Conservation (phyloP, 2,888 invertebrate genomes). For the Cryptocephalus primarius region DNA sequence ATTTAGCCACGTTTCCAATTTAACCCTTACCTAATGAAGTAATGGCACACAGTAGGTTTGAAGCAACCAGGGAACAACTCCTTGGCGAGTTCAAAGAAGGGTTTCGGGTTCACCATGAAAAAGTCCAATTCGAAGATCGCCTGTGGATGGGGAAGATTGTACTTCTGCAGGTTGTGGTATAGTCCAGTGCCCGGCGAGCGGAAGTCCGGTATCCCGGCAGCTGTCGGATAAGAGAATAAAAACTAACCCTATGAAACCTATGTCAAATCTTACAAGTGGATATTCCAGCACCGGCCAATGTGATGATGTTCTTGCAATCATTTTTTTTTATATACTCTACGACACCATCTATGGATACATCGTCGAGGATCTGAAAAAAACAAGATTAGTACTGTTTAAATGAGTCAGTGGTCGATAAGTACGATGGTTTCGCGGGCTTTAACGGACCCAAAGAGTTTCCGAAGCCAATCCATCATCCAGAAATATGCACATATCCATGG, state of each 20-base stretch:
- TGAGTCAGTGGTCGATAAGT: too few species aligned
- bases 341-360: constrained; percentile 64
- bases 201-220: constrained; percentile 95
- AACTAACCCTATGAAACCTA: neutral
- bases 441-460: too few species aligned
- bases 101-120: constrained; percentile 79
- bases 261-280: constrained; percentile 69
- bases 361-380: constrained; percentile 23
- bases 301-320: constrained; percentile 76
- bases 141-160: constrained; percentile 82
- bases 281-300: constrained; percentile 93
- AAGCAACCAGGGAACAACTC: constrained; percentile 80
- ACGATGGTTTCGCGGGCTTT: too few species aligned
- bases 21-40: constrained; percentile 86
- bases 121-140: constrained; percentile 87
- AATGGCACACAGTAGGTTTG: constrained; percentile 83
- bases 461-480: too few species aligned
- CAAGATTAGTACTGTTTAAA: too few species aligned
- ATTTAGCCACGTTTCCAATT: too few species aligned
- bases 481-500: too few species aligned
- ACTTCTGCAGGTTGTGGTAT: constrained; percentile 84
- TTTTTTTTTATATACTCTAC: constrained; percentile 66
- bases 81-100: constrained; percentile 85
- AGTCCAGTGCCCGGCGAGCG: constrained; percentile 86
- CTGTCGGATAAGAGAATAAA: constrained; percentile 38